Evolutionary conservation across 2,888 invertebrate species (phyloP), one percentile per base, ranked within the genome.

Genomic region (Lochmaea capreae): DNA sequence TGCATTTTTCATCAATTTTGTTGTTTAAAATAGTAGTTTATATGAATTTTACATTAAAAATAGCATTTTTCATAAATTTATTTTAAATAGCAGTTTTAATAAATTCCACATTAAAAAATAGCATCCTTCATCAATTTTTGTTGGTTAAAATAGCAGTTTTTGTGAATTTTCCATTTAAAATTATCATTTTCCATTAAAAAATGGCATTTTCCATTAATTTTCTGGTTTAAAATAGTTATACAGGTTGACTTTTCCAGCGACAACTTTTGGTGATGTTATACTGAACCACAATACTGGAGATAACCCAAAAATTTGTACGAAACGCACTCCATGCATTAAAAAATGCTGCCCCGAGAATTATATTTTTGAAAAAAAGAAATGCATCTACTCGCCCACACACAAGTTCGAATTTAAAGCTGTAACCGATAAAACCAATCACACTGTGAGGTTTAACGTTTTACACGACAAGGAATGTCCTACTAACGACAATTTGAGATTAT

Each of bases 341-440:
- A 81, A 81, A 66, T 81, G 81, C 61, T 81, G 81, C 58, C 79
- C 79, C 0, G 78, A 79, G 70, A 67, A 76, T 33, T 71, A 79
- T 9, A 71, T 76, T 16, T 66, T 78, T 10, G 52, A 46, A 11
- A 76, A 75, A 18, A 76, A 71, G 63, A 57, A 26, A 26, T 81
- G 81, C 43, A 61, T 57, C 5, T 52, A 49, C n/a, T 67, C 75
- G 1, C 62, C 67, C 2, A 46, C 58, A 52, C 63, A 68, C 22
- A 68, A 68, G 14, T 76, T 81, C 39, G 63, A 63, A 9, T 62
- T 81, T 16, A 69, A 71, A 65, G 71, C 78, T n/a, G 77, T 74
- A n/a, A 46, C 39, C 1, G 52, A 77, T n/a, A 62, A 70, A 66
- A 66, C 77, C 54, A 65, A 77, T 14, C 43, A 18, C 39, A 73